Evolutionary conservation across 1,140 invertebrate species (phyloP).

Genomic region (Atta texana): DNA sequence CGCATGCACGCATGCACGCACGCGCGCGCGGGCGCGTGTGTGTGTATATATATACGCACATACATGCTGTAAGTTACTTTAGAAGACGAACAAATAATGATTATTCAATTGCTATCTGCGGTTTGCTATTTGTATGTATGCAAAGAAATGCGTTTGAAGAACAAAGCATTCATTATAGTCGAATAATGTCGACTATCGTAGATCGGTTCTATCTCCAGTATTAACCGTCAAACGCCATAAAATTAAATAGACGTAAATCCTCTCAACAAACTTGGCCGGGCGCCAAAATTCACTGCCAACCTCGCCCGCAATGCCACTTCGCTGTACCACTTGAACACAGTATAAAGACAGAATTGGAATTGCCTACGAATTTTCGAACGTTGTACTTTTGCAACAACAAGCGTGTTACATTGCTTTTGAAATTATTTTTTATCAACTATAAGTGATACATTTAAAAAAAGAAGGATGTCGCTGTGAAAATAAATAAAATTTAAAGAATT

Average conservation of each 20-base stretch:
- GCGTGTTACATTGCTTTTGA: not conserved
- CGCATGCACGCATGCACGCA: no score
- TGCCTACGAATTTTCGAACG: constrained; percentile 71
- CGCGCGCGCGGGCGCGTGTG: no score
- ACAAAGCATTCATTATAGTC: constrained; percentile 12
- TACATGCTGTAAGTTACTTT: not conserved
- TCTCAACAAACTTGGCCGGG: constrained; percentile 63
- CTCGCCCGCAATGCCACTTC: constrained; percentile 56
- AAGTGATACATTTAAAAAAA: not conserved
- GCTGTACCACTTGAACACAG: constrained; percentile 68
- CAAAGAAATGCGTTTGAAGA: constrained; percentile 6
- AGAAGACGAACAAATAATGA: constrained; percentile 20
- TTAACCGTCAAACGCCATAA: constrained; percentile 74
- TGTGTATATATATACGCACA: no score
- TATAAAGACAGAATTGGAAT: constrained; percentile 67
- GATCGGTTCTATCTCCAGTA: constrained; percentile 46
- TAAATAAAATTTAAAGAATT: constrained; percentile 8
- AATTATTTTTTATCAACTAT: not conserved
- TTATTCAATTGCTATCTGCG: constrained; percentile 17
- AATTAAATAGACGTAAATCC: constrained; percentile 78
- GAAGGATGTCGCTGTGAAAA: not conserved
- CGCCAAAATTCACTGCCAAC: constrained; percentile 71
- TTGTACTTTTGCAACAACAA: constrained; percentile 1
- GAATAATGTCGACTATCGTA: constrained; percentile 46
- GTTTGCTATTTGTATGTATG: constrained; percentile 22